Evolutionary conservation across 2,113 vertebrate species (phyloP).

Genomic region (Melospiza georgiana): DNA sequence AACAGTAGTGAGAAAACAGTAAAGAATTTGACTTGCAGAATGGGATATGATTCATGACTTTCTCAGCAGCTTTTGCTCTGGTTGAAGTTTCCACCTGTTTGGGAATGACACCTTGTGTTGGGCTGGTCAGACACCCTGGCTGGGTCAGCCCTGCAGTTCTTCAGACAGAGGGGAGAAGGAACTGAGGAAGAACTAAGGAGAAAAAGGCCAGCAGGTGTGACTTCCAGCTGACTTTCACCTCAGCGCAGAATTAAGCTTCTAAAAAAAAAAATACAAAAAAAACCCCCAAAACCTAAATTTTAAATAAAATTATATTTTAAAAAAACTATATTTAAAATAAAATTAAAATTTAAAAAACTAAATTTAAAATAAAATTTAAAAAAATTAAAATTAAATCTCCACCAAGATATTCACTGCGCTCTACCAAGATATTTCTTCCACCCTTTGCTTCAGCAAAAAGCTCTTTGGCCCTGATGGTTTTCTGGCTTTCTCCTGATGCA

Average conservation of each 20-base stretch:
- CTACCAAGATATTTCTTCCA: background rate
- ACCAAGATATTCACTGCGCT: background rate
- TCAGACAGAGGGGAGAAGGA: background rate
- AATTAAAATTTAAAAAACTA: too few species aligned
- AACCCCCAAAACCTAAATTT: background rate
- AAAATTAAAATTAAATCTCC: background rate
- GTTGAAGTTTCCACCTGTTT: background rate
- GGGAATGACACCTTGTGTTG: background rate
- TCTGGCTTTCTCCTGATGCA: background rate
- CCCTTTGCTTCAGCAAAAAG: background rate
- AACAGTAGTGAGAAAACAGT: background rate
- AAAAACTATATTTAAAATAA: too few species aligned
- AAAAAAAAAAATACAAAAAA: background rate
- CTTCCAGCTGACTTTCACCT: background rate
- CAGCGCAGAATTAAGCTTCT: background rate
- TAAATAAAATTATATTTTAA: too few species aligned
- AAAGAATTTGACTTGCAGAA: background rate
- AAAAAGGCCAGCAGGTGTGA: background rate
- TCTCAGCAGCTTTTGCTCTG: background rate
- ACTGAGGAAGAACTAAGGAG: background rate
- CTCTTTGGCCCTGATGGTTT: background rate
- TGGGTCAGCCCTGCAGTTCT: background rate
- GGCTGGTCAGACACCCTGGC: background rate
- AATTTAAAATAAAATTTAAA: too few species aligned
- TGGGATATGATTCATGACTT: accelerated